These are phyloP conservation scores for Mormyrus iriodes DNA, from an alignment of 2,113 vertebrate species.

Conservation along the genomic window DNA sequence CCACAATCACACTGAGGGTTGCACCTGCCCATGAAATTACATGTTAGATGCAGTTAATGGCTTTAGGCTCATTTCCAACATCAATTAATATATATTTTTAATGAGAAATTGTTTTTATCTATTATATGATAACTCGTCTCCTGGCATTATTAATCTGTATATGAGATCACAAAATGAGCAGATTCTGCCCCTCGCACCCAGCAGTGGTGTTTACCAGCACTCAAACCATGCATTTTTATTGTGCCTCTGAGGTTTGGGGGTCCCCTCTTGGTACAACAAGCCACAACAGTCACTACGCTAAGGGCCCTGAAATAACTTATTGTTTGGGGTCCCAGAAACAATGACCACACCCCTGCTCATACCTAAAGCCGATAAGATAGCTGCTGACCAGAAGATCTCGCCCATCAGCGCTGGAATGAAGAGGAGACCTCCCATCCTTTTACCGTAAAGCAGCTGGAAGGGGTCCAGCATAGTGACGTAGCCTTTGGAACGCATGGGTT, in stretches of 20 bases:
- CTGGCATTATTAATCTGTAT: neutral
- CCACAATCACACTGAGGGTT: conserved; percentile 92
- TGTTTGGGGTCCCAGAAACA: neutral
- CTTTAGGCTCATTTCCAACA: too few species aligned
- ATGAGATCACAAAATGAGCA: neutral
- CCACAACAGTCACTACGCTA: too few species aligned
- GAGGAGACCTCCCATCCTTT: conserved; percentile 90
- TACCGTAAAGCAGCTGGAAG: conserved; percentile 91
- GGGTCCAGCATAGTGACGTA: conserved; percentile 98
- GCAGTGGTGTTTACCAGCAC: neutral
- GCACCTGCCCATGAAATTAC: conserved; percentile 65
- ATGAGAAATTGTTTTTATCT: too few species aligned
- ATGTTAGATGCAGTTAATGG: neutral
- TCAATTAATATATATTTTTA: neutral
- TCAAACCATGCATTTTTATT: too few species aligned
- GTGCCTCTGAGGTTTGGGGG: too few species aligned
- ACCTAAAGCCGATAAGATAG: conserved; percentile 94
- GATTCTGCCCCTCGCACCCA: neutral
- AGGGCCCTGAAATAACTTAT: neutral
- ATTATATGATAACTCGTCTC: too few species aligned
- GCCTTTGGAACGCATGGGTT: conserved; percentile 90
- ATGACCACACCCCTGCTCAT: neutral
- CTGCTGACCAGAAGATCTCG: conserved; percentile 98
- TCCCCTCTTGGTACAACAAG: too few species aligned
- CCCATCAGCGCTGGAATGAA: conserved; percentile 96